These are phyloP conservation scores for Epiblema foenella DNA, from an alignment of 2,888 invertebrate species.

Conservation along the genomic window DNA sequence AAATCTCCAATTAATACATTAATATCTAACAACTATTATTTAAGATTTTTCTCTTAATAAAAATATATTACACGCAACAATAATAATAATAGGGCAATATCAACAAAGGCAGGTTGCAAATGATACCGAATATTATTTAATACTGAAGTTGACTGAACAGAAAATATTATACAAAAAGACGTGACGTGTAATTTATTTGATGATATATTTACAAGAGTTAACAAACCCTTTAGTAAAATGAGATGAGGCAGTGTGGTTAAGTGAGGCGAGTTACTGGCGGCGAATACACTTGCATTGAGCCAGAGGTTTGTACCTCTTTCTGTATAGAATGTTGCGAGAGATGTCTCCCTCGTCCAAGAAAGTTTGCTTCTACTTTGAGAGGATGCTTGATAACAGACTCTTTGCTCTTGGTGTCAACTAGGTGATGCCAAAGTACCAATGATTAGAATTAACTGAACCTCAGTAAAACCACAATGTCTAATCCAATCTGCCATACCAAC, in stretches of 20 bases:
- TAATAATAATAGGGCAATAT: conserved; percentile 65
- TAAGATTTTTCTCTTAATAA: conserved; percentile 84
- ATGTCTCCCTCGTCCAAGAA: not conserved
- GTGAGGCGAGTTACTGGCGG: conserved; percentile 23
- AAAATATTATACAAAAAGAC: conserved; percentile 65
- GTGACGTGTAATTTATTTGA: conserved; percentile 58
- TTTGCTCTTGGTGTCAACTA: not conserved
- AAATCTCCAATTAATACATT: conserved; percentile 84
- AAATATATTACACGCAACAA: conserved; percentile 84
- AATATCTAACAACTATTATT: conserved; percentile 82
- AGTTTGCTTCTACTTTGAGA: too few species aligned
- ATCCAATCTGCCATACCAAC: conserved; percentile 25
- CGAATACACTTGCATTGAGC: conserved; percentile 11
- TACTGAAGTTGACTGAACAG: conserved; percentile 73
- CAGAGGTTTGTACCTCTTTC: not conserved
- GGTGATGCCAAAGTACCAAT: not conserved
- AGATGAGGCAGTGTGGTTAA: conserved; percentile 48
- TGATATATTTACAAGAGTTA: conserved; percentile 80
- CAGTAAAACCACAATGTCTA: conserved; percentile 28
- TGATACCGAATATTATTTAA: conserved; percentile 62
- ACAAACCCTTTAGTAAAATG: conserved; percentile 66
- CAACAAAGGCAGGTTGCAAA: conserved; percentile 73
- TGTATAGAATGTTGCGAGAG: not conserved
- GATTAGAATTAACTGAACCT: conserved; percentile 8
- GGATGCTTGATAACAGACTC: too few species aligned